Evolutionary conservation across 1,140 invertebrate genomes (phyloP).

Genomic region (Acromyrmex echinatior): DNA sequence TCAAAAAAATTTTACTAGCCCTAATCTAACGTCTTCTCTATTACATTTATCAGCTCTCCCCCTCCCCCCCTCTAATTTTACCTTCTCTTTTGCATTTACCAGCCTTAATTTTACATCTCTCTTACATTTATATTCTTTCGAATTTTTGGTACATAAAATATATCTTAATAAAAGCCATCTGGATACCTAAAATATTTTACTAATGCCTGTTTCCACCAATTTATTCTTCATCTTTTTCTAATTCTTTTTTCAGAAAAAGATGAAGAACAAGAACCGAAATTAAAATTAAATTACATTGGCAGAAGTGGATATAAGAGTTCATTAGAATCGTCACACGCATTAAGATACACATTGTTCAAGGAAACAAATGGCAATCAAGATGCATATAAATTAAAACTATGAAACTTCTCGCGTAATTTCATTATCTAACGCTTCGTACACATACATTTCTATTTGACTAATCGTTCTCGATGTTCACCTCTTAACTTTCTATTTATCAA

Average conservation of each 20-base stretch:
- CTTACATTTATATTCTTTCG: not conserved
- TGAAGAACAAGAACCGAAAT: no score
- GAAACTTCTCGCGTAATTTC: not conserved
- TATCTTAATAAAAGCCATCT: not conserved
- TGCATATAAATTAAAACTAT: not conserved
- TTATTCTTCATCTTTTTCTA: no score
- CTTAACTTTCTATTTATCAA: conserved; percentile 51
- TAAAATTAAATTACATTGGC: no score
- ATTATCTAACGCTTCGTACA: not conserved
- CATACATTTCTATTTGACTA: not conserved
- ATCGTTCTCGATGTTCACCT: not conserved
- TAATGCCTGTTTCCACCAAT: not conserved
- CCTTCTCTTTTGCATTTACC: no score
- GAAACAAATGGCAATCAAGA: not conserved
- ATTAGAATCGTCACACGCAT: not conserved
- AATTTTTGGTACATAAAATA: not conserved
- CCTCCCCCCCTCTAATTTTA: no score
- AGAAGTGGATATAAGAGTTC: not conserved
- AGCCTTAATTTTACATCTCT: not conserved
- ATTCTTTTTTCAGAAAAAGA: no score
- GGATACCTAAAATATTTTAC: not conserved
- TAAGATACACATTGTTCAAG: not conserved
- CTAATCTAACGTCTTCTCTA: not conserved
- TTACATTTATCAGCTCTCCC: not conserved
- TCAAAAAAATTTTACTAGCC: not conserved